These are phyloP conservation scores for Tupaia tana DNA, from an alignment of 2,113 vertebrate genomes.

Conservation along the genomic window DNA sequence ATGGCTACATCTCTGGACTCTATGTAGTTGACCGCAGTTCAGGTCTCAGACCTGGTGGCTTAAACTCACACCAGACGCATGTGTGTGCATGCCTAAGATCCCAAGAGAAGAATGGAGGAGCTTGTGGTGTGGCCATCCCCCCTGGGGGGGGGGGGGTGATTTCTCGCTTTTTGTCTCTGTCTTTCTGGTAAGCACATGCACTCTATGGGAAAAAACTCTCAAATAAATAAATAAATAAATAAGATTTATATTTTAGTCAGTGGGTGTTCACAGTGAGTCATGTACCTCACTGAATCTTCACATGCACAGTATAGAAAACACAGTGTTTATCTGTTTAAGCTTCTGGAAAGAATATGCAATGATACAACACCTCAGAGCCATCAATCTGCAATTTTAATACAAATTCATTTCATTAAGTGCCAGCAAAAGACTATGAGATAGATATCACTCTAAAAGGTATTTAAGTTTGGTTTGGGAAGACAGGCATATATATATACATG, in stretches of 20 bases:
- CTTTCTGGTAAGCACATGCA: no score
- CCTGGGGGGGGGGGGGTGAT: no score
- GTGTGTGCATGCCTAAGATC: no score
- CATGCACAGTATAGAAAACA: background rate
- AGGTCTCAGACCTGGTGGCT: no score
- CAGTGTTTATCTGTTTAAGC: background rate
- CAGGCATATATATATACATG: no score
- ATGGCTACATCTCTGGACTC: no score
- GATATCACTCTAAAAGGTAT: background rate
- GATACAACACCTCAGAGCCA: background rate
- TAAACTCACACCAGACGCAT: no score
- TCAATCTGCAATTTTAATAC: background rate
- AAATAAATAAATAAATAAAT: background rate
- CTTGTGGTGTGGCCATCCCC: no score
- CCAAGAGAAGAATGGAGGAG: no score
- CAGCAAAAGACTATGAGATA: background rate
- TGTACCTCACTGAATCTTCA: fast-evolving
- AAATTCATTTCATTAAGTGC: background rate
- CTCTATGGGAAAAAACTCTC: no score
- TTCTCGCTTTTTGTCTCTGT: no score
- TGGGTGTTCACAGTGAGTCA: background rate
- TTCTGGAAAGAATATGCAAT: background rate
- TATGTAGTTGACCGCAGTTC: no score
- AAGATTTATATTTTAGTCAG: background rate
- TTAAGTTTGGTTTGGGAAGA: background rate